Evolutionary conservation across 2,113 vertebrate genomes (phyloP), one percentile per base, ranked within the genome.

Genomic region (Camelus bactrianus): DNA sequence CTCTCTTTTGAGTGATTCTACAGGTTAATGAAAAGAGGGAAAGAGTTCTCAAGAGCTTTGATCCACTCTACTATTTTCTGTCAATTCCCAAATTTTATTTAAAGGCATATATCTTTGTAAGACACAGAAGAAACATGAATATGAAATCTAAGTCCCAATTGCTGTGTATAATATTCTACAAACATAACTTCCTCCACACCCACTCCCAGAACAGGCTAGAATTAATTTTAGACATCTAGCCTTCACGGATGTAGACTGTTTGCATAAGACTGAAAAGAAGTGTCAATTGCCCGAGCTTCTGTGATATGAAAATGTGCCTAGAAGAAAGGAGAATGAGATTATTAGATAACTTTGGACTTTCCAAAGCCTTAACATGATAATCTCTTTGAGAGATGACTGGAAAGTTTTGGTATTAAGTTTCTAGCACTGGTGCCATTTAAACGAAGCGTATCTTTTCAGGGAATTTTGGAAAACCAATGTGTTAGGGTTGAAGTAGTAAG

Each of bases 351-450:
- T 89, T 86, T 60, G 87, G 35, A 86, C 48, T 90, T 94, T 96
- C 28, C 83, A 86, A 89, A 93, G 24, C 73, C 24, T 79, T 94
- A 80, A 86, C 26, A 83, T 58, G 87, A 83, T 93, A 73, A 93
- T 83, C 76, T 86, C 67, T 92, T 75, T 30, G 52, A 92, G n/a
- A 96, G 24, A 80, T 69, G 35, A 79, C 38, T 96, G 42, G 32
- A 48, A 93, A 76, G 10, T 28, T 90, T 97, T 84, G 7, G 38
- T 91, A 80, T 88, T 92, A 80, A 70, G 76, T 96, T 95, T 96
- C 56, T 65, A 79, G 13, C 6, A 14, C 22, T 13, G 26, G 6
- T 77, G n/a, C 35, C 42, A 83, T 46, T 92, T 84, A 90, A 80
- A 92, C 28, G 46, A 83, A 83, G 7, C 24, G 11, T 95, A 38